A percentile compares a stretch with the other conserved stretches of the same genome.
Evolutionary conservation across 2,888 invertebrate species (phyloP).

Genomic region (Rhogogaster chlorosoma): DNA sequence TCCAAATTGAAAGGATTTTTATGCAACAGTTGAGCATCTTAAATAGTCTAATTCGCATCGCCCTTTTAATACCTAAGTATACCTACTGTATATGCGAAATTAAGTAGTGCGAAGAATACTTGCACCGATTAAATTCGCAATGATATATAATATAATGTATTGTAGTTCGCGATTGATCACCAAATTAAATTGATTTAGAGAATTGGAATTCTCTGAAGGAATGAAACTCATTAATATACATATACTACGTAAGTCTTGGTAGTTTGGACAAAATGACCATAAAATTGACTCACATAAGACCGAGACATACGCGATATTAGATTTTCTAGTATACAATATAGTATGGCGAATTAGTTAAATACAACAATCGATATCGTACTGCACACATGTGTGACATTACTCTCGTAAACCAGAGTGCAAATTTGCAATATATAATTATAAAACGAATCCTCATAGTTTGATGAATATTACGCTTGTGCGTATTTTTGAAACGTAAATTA

Average conservation of each 20-base stretch:
- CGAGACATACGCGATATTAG: not conserved
- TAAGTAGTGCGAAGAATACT: not conserved
- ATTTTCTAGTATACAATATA: not conserved
- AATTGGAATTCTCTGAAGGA: not conserved
- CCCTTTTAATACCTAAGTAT: not conserved
- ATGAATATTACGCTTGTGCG: not conserved
- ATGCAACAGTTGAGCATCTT: not conserved
- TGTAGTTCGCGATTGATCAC: not conserved
- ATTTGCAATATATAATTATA: not conserved
- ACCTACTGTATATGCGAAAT: not conserved
- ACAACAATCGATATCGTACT: not conserved
- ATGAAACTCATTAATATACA: not conserved
- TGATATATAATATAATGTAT: not conserved
- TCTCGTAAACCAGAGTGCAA: not conserved
- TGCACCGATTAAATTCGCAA: not conserved
- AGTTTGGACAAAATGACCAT: not conserved
- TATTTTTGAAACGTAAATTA: constrained; percentile 1
- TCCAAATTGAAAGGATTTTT: not conserved
- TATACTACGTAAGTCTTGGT: not conserved
- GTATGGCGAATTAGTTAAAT: not conserved
- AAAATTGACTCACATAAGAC: not conserved
- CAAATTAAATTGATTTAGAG: not conserved
- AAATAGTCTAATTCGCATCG: not conserved
- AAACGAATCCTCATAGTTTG: not conserved
- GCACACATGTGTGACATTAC: not conserved